phyloP scores from a whole-genome alignment of 2,888 invertebrate genomes.

The Masnerella sp. region DNA sequence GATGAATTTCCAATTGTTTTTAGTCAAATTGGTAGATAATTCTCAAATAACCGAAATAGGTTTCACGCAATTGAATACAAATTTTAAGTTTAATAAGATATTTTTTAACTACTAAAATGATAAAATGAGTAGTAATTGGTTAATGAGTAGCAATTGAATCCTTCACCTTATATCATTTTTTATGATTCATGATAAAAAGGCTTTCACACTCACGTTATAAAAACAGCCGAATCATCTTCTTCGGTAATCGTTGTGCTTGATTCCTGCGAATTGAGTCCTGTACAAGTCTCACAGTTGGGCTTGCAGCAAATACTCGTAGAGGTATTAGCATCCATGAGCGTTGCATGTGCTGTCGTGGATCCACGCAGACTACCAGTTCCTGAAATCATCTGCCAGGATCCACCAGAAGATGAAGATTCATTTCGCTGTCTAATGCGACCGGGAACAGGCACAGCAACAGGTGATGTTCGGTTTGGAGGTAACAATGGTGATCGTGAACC shows the following conservation, averaged over 20 bases:
- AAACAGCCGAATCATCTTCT: constrained; percentile 72
- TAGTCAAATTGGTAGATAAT: too few species aligned
- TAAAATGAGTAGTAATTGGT: too few species aligned
- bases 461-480: constrained; percentile 80
- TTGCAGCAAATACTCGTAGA: constrained; percentile 68
- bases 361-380: constrained; percentile 83
- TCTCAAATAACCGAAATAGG: too few species aligned
- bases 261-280: constrained; percentile 76
- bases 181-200: too few species aligned
- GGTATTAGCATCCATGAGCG: constrained; percentile 69
- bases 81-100: too few species aligned
- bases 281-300: constrained; percentile 69
- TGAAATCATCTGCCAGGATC: constrained; percentile 85
- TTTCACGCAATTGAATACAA: too few species aligned
- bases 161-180: too few species aligned
- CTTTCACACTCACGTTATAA: constrained; percentile 67
- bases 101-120: too few species aligned
- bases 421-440: constrained; percentile 80
- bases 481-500: constrained; percentile 73
- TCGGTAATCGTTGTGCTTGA: constrained; percentile 77
- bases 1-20: too few species aligned
- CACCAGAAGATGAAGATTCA: constrained; percentile 81
- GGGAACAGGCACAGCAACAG: constrained; percentile 82
- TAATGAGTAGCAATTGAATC: too few species aligned
- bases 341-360: constrained; percentile 77